These are phyloP conservation scores for Phalacrocorax aristotelis DNA, from an alignment of 2,113 vertebrate genomes.

Conservation along the genomic window DNA sequence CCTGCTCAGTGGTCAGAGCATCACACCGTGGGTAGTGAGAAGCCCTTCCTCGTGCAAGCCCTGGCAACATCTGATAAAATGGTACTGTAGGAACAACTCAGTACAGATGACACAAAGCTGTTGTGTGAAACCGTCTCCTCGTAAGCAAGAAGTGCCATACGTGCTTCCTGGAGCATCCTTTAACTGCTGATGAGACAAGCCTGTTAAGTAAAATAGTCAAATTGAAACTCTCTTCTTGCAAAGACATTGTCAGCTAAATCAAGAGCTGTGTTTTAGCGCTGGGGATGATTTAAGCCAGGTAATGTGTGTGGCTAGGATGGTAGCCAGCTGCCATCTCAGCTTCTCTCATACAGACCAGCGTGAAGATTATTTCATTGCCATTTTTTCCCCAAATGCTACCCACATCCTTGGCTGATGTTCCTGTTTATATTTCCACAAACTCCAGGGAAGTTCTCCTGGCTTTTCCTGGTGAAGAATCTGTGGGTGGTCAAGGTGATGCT, in stretches of 20 bases:
- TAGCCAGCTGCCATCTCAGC: not conserved
- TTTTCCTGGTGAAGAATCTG: not conserved
- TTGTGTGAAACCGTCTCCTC: not conserved
- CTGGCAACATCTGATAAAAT: rapidly evolving
- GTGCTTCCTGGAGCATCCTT: not conserved
- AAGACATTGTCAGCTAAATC: not conserved
- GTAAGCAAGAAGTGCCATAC: not conserved
- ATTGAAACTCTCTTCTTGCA: not conserved
- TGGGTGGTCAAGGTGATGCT: not conserved
- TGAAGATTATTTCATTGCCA: not conserved
- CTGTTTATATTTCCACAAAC: not conserved
- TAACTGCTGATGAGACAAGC: not conserved
- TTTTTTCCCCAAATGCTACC: not conserved
- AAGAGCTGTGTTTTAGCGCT: not conserved
- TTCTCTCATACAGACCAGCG: not conserved
- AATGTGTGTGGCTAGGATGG: not conserved
- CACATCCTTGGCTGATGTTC: not conserved
- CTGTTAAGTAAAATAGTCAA: not conserved
- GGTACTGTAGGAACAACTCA: not conserved
- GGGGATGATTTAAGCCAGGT: not conserved
- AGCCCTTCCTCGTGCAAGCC: not conserved
- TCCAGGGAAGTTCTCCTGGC: not conserved
- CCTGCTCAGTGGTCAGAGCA: not conserved
- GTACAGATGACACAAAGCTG: not conserved
- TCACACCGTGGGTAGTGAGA: rapidly evolving